Percentiles rank a stretch among this genome's conserved stretches.
phyloP scores from a whole-genome alignment of 2,113 vertebrate species.

The Phrynosoma platyrhinos region DNA sequence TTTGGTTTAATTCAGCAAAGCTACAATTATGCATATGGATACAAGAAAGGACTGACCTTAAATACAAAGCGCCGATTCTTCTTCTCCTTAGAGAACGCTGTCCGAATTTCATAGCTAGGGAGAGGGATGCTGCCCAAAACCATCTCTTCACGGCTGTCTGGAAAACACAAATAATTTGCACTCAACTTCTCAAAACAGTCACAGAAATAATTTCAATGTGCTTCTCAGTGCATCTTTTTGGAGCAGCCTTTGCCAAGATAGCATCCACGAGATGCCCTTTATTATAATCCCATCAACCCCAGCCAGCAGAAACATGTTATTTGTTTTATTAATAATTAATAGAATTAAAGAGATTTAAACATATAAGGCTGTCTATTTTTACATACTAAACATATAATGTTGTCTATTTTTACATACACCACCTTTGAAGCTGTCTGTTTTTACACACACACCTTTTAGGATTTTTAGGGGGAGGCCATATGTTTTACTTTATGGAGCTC shows the following conservation, averaged over 20 bases:
- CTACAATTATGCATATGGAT: no score
- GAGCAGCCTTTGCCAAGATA: not conserved
- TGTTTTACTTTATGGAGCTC: no score
- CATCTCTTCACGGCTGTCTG: slow-evolving; percentile 90
- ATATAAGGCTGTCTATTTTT: no score
- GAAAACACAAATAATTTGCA: not conserved
- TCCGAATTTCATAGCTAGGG: slow-evolving; percentile 88
- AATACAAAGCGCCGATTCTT: slow-evolving; percentile 89
- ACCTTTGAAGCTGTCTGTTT: no score
- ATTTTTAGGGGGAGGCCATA: no score
- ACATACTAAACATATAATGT: no score
- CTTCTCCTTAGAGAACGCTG: slow-evolving; percentile 84
- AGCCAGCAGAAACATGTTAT: no score
- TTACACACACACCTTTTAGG: no score
- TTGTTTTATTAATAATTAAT: no score
- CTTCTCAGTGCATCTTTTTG: not conserved
- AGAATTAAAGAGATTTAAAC: no score
- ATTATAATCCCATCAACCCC: no score
- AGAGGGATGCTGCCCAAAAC: slow-evolving; percentile 90
- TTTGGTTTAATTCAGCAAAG: not conserved
- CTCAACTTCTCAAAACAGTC: not conserved
- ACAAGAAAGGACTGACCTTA: slow-evolving; percentile 78
- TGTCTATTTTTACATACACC: no score
- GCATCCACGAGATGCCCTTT: not conserved
- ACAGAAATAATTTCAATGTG: not conserved